Base-by-base conservation (phyloP, 2,888 invertebrate species). In the Congeria kusceri region DNA sequence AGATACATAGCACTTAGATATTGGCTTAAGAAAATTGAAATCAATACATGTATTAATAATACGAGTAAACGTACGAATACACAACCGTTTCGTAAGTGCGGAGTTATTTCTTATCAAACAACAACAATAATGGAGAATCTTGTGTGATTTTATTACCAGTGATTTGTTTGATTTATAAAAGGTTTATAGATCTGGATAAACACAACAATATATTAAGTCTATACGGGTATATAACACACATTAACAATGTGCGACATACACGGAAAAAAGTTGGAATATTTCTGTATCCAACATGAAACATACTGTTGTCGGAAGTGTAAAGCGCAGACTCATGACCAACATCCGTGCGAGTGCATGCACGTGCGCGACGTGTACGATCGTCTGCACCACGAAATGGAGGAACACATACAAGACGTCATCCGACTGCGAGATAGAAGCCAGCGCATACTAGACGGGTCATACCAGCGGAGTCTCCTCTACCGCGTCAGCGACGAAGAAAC, bases 261-360 rank as follows among this genome's bases (percentile, higher is more conserved):
- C 62, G 70, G 76, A 18, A 69, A 70, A 23, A 76, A 73, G 49
- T 39, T 79, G 70, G 79, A 83, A 23, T 76, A 83, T 62, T 83
- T 70, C 44, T 83, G 83, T 61, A 53, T 83, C 27, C 62, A 70
- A 25, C 79, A 83, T 66, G 79, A 83, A 28, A 49, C 72, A n/a
- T 73, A 79, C 27, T 79, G 57, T 47, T 83, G 83, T 53, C 57
- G 59, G 11, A 53, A 58, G 32, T 83, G 83, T 59, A 76, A 76
- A 49, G 59, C 67, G n/a, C 32, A 39, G 15, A 65, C 47, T 9
- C 83, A 83, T 64, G 79, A 66, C 28, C 39, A 63, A 2, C 59
- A 70, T 46, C 74, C 83, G 28, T 83, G 83, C 59, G 83, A 83
- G 58, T 79, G 79, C 25, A 27, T 83, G 53, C 83, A 76, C 57